Conservation (phyloP, 2,888 invertebrate genomes). For the Teleogryllus oceanicus region DNA sequence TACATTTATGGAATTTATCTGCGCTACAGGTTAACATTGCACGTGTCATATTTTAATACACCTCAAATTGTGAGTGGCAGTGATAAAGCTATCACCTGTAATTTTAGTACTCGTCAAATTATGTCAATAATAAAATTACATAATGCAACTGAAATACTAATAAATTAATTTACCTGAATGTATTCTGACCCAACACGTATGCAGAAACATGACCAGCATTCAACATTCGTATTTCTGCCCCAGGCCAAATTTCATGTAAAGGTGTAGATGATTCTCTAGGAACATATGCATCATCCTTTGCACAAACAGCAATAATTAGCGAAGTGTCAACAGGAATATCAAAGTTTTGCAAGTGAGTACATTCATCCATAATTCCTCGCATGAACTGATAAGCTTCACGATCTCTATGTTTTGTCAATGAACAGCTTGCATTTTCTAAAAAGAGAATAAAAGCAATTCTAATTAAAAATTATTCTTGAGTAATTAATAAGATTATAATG, state of each 20-base stretch:
- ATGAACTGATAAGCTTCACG: conserved; percentile 87
- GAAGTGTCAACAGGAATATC: conserved; percentile 77
- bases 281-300: conserved; percentile 85
- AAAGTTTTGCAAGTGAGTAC: conserved; percentile 93
- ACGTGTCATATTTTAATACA: too few relatives aligned
- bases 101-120: background rate
- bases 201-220: conserved; percentile 88
- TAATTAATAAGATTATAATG: too few relatives aligned
- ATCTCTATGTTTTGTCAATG: conserved; percentile 60
- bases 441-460: conserved; percentile 21
- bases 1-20: too few relatives aligned
- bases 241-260: conserved; percentile 89
- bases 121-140: background rate
- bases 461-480: background rate
- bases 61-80: too few relatives aligned
- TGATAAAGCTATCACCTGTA: too few relatives aligned
- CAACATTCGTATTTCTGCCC: conserved; percentile 80
- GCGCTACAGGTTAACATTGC: too few relatives aligned
- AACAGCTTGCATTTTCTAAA: background rate
- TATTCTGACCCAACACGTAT: conserved; percentile 79
- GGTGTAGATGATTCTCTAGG: conserved; percentile 79
- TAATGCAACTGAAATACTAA: background rate
- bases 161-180: conserved; percentile 67
- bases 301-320: conserved; percentile 85
- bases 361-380: conserved; percentile 98